Conservation (phyloP, 2,113 vertebrate species). For the Podiceps cristatus region DNA sequence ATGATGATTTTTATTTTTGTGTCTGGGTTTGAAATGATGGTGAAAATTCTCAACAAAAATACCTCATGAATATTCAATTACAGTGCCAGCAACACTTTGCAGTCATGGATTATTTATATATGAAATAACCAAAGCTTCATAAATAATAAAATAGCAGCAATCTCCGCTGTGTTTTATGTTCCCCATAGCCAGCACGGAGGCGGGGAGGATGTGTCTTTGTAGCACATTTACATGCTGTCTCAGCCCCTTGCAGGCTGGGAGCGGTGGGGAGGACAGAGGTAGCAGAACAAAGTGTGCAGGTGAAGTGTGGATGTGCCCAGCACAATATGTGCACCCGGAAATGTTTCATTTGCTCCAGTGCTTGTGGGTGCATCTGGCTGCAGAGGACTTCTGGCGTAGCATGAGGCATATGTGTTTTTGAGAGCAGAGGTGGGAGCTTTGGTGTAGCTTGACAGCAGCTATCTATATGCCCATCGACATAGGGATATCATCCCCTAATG, state of each 20-base stretch:
- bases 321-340: background rate
- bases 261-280: background rate
- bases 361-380: background rate
- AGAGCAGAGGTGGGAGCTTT: background rate
- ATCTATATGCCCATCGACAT: background rate
- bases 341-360: background rate
- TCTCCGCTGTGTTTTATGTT: conserved; percentile 26
- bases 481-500: background rate
- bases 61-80: conserved; percentile 79
- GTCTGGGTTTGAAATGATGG: conserved; percentile 14
- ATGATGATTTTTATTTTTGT: conserved; percentile 37
- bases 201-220: background rate
- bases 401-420: background rate
- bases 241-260: background rate
- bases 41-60: conserved; percentile 45
- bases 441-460: background rate
- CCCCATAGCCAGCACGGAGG: background rate
- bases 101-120: conserved; percentile 81
- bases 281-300: background rate
- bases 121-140: conserved; percentile 78
- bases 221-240: background rate
- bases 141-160: conserved; percentile 74
- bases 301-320: background rate
- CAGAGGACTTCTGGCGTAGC: background rate
- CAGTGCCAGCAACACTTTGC: conserved; percentile 65